Conservation (phyloP, 2,797 vertebrate species). For the Phylloscopus collybita region DNA sequence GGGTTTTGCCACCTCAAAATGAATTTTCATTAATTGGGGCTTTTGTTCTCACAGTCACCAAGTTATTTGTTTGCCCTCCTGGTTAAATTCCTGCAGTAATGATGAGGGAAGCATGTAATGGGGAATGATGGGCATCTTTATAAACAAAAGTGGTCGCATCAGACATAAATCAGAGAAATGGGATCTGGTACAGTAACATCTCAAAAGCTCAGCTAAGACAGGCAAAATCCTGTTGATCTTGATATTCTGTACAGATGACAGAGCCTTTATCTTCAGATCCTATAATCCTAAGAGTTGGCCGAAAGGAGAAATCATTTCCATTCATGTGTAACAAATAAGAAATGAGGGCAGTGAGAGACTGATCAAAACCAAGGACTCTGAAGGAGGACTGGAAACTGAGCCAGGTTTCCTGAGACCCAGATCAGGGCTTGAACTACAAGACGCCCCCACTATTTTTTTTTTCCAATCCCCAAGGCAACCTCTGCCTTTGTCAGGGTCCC, state of each 20-base stretch:
- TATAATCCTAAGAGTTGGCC: neutral
- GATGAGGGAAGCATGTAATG: neutral
- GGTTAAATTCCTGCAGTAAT: neutral
- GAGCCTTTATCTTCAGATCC: neutral
- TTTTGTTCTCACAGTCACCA: constrained; percentile 13
- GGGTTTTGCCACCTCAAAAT: constrained; percentile 29
- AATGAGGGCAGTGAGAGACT: neutral
- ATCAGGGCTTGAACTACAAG: neutral
- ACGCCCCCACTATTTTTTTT: neutral
- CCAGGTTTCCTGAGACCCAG: neutral
- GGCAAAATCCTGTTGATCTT: neutral
- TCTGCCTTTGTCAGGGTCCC: neutral
- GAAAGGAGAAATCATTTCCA: neutral
- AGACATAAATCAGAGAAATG: neutral
- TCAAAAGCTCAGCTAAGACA: neutral
- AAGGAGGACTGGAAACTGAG: neutral
- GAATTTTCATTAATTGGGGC: constrained; percentile 19
- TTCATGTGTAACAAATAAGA: neutral
- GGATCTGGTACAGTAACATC: neutral
- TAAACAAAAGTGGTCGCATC: neutral
- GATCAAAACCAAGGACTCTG: neutral
- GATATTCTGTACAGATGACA: neutral
- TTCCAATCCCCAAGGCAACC: neutral
- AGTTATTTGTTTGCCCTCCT: constrained; percentile 21
- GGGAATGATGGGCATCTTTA: neutral